A percentile compares a stretch with the other conserved stretches of the same genome.
Conservation (phyloP, 2,888 invertebrate species). For the Catocala nupta region DNA sequence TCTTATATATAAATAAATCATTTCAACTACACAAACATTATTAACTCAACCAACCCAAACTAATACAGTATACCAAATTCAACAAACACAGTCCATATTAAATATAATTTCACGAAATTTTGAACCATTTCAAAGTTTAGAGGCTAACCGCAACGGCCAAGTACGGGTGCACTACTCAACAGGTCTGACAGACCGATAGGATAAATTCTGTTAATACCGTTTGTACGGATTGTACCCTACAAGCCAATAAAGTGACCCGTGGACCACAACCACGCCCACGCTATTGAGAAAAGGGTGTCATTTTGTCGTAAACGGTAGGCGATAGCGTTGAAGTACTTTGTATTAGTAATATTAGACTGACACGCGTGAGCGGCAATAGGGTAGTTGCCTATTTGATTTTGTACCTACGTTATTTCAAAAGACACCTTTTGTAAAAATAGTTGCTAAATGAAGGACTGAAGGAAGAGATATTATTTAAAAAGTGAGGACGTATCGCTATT, state of each 20-base stretch:
- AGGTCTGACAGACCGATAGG: constrained; percentile 44
- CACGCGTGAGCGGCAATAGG: too few relatives aligned
- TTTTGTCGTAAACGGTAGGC: constrained; percentile 36
- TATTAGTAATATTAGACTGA: neutral
- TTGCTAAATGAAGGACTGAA: too few relatives aligned
- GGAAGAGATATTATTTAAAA: too few relatives aligned
- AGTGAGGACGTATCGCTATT: too few relatives aligned
- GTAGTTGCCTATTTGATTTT: too few relatives aligned
- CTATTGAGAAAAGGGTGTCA: constrained; percentile 54
- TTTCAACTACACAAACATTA: too few relatives aligned
- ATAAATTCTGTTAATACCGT: constrained; percentile 40
- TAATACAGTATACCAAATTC: too few relatives aligned
- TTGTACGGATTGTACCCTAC: constrained; percentile 37
- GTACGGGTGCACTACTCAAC: constrained; percentile 45
- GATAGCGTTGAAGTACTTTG: constrained; percentile 4
- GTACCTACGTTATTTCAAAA: too few relatives aligned
- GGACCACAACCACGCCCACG: constrained; percentile 60
- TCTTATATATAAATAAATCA: too few relatives aligned
- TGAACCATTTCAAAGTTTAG: constrained; percentile 5
- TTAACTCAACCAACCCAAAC: too few relatives aligned
- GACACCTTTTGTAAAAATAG: too few relatives aligned
- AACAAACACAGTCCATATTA: neutral
- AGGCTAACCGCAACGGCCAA: neutral
- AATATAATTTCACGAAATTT: neutral
- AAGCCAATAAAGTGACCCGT: constrained; percentile 50